Evolutionary conservation across 2,888 invertebrate species (phyloP).

Genomic region (Argyra leucocephala): DNA sequence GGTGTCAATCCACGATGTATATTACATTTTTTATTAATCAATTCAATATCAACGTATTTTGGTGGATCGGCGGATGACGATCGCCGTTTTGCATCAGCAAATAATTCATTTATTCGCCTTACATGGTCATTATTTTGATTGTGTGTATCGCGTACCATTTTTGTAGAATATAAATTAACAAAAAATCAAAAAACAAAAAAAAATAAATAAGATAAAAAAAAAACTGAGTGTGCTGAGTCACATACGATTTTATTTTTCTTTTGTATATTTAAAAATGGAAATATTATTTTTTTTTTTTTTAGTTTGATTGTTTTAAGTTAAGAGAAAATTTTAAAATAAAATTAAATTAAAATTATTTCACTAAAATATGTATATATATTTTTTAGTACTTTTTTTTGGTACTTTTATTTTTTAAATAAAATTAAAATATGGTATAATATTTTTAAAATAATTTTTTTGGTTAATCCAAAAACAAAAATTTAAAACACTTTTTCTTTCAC

Average conservation of each 20-base stretch:
- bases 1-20: slow-evolving; percentile 10
- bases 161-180: not conserved
- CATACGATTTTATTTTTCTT: too few species aligned
- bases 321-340: not conserved
- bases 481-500: not conserved
- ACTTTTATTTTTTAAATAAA: not conserved
- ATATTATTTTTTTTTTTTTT: not conserved
- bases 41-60: slow-evolving; percentile 12
- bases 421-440: too few species aligned
- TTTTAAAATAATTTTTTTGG: too few species aligned
- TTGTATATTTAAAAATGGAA: not conserved
- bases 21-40: slow-evolving; percentile 12
- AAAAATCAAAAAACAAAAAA: too few species aligned
- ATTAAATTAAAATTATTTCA: too few species aligned
- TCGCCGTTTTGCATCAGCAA: not conserved
- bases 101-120: slow-evolving; percentile 8
- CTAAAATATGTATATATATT: too few species aligned
- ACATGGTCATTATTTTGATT: slow-evolving; percentile 2
- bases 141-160: slow-evolving; percentile 2
- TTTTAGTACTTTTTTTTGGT: not conserved
- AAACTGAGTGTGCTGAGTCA: not conserved
- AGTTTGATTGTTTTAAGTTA: not conserved
- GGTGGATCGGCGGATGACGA: not conserved
- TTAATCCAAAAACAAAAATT: too few species aligned
- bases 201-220: too few species aligned